Base-by-base conservation (phyloP, 2,797 vertebrate species). In the Cichlasoma orientale region DNA sequence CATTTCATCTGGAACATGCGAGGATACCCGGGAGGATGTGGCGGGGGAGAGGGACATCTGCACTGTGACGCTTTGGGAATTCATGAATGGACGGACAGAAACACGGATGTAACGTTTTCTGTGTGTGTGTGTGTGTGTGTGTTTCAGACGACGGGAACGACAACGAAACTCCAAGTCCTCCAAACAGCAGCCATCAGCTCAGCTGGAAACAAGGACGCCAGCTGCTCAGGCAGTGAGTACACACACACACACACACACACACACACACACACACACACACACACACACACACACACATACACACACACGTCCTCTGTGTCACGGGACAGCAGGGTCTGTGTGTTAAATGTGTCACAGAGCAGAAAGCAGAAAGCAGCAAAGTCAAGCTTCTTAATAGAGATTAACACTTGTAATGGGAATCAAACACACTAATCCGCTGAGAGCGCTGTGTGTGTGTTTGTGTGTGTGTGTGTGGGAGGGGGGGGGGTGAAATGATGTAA, bases 121-220 rank as follows among this genome's bases (percentile, higher is more conserved):
- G n/a, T 83, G 56, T 77, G 91, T 56, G 80, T 93, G 91, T 56
- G 80, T 93, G n/a, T 75, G n/a, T 83, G 56, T 77, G 91, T 56
- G 80, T 93, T 91, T 56, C 94, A 99, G 98, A 99, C 94, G 97
- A 98, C 82, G 97, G 96, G 78, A 97, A 97, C 73, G 97, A 98
- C 87, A 96, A 95, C 5, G 97, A 99, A 77, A 79, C 85, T 93
- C 68, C 95, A 93, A 90, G 96, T 94, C 91, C 95, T 57, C 96
- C 95, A 18, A 97, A 97, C 89, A 98, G 97, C 93, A 90, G 88
- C 81, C 90, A 92, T 90, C 98, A 98, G 88, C 95, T 98, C 89
- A 97, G 97, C 95, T 98, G 98, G 97, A 98, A 97, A 90, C 97
- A 98, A 91, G 97, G 97, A 76, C 95, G 97, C 9, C 97, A 98